Evolutionary conservation across 2,113 vertebrate species (phyloP).

Genomic region (Vombatus ursinus): DNA sequence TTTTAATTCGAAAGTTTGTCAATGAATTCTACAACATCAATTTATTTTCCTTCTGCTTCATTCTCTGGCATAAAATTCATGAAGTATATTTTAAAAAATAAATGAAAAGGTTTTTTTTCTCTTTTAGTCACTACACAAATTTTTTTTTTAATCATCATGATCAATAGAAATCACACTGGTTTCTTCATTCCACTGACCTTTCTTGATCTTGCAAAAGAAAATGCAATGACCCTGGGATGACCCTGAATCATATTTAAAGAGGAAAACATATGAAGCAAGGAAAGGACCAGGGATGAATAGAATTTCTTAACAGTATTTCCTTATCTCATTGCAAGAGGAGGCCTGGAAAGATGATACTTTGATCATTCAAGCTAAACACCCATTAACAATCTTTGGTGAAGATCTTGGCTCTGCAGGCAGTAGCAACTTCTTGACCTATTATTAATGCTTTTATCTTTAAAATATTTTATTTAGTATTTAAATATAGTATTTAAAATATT

Average conservation of each 20-base stretch:
- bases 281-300: conserved; percentile 51
- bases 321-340: conserved; percentile 49
- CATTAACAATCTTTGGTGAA: conserved; percentile 3
- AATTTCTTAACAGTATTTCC: conserved; percentile 52
- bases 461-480: no score
- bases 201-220: not conserved
- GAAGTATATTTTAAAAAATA: not conserved
- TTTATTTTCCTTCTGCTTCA: not conserved
- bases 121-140: conserved; percentile 1
- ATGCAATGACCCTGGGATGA: not conserved
- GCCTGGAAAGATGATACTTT: not conserved
- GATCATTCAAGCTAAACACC: conserved; percentile 37
- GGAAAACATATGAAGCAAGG: conserved; percentile 38
- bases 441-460: not conserved
- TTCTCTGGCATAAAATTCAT: not conserved
- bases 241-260: not conserved
- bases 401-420: not conserved
- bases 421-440: not conserved
- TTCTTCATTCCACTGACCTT: conserved; percentile 11
- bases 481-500: not conserved
- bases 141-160: conserved; percentile 51
- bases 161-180: conserved; percentile 33
- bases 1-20: not conserved
- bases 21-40: not conserved
- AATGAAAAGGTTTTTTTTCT: not conserved